Base-by-base conservation (phyloP, 1,140 invertebrate genomes). In the Helicoverpa zea region DNA sequence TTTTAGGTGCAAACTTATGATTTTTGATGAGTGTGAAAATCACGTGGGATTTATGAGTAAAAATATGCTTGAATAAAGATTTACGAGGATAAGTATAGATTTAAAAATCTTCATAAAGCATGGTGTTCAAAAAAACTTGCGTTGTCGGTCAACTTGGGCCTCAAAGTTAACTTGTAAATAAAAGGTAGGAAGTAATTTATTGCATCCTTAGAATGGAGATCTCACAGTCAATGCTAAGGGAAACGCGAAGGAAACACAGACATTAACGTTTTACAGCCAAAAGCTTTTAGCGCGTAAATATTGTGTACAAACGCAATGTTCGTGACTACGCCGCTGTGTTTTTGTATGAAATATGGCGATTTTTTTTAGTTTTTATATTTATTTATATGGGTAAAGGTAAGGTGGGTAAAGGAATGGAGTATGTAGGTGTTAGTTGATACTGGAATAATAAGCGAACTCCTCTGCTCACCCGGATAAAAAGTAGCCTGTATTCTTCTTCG, bases 201-300 rank as follows among this genome's bases (percentile, higher is more conserved):
- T 82, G 73, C 73, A 77, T 61, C 51, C 52, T 58, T 64, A 79
- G 72, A 79, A 76, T 80, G 77, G 80, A 23, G 63, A 79, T 80
- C 75, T 83, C 51, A 11, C 49, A 76, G 29, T 83, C 76, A 83
- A 82, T 80, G 81, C 66, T 84, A 81, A 88, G 87, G 85, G 84
- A 59, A 84, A 82, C 83, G 88, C 84, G 86, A 86, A 87, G 81
- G 83, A 86, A 87, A 88, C 84, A 90, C 80, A 83, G 78, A 87
- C 87, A 89, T 91, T 91, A 90, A 89, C 84, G 86, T 89, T 90
- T 90, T 90, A 92, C 87, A 90, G 79, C 90, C 84, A 88, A 92
- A 92, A 90, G 90, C 90, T 92, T 91, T 92, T 86, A 92, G 79
- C 84, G 85, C 83, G 86, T 88, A 88, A 89, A 92, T 90, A 90